Evolutionary conservation across 1,140 invertebrate genomes (phyloP).

Genomic region (Nomia melanderi): DNA sequence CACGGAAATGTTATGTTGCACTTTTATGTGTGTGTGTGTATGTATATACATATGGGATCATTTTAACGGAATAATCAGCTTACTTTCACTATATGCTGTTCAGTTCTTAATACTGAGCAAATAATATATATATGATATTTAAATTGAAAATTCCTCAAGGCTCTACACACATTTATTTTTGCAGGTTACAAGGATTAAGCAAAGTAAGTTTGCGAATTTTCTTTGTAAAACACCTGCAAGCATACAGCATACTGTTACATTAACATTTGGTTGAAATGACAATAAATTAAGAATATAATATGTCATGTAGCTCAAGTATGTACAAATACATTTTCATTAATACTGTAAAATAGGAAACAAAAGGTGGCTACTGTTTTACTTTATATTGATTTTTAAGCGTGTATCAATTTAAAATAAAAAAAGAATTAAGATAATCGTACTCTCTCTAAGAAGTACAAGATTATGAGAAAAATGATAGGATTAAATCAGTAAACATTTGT

Average conservation of each 20-base stretch:
- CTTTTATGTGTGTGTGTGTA: too few species aligned
- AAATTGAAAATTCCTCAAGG: constrained; percentile 10
- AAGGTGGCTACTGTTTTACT: constrained; percentile 30
- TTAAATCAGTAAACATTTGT: constrained; percentile 3
- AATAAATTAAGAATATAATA: constrained; percentile 43
- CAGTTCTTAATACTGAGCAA: constrained; percentile 26
- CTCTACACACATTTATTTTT: constrained; percentile 32
- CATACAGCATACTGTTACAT: constrained; percentile 37
- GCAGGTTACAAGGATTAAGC: constrained; percentile 3
- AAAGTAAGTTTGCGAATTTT: constrained; percentile 30
- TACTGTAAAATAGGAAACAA: constrained; percentile 47
- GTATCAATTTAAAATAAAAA: constrained; percentile 3
- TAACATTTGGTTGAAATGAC: constrained; percentile 42
- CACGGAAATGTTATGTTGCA: not conserved
- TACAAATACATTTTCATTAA: constrained; percentile 47
- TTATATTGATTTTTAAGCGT: constrained; percentile 13
- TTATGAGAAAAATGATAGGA: constrained; percentile 21
- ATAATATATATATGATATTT: constrained; percentile 1
- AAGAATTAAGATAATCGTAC: not conserved
- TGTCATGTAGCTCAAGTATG: constrained; percentile 31
- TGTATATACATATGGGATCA: not conserved
- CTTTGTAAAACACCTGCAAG: constrained; percentile 25
- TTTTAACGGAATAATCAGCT: not conserved
- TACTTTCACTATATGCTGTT: not conserved
- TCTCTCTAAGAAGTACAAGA: constrained; percentile 7